A percentile compares a stretch with the other conserved stretches of the same genome.
phyloP scores from a whole-genome alignment of 2,797 vertebrate species.

The Pangasius sanitwongsei region DNA sequence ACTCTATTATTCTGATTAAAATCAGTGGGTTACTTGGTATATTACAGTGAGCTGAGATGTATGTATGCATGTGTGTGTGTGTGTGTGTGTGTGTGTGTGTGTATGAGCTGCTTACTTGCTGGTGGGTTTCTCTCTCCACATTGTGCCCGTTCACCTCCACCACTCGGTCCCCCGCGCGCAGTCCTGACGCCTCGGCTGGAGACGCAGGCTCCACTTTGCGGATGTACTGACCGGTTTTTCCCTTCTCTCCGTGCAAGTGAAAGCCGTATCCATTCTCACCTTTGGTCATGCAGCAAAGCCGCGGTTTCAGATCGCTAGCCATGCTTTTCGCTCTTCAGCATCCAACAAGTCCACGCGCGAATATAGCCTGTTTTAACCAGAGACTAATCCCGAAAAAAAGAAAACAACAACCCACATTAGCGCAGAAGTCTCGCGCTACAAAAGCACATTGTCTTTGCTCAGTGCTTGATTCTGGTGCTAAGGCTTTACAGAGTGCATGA shows the following conservation, averaged over 20 bases:
- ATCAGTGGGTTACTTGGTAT: background rate
- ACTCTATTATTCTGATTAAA: background rate
- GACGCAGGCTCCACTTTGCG: constrained; percentile 91
- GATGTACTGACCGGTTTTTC: constrained; percentile 93
- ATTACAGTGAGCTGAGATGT: background rate
- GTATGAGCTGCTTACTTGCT: constrained; percentile 77
- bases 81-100: background rate
- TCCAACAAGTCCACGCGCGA: constrained; percentile 24
- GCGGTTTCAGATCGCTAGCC: constrained; percentile 84
- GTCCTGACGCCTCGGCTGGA: constrained; percentile 86
- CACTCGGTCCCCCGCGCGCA: constrained; percentile 88
- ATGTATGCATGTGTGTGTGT: background rate
- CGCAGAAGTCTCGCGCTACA: background rate
- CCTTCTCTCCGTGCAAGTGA: constrained; percentile 96
- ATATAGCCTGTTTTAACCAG: background rate
- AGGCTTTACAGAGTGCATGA: background rate
- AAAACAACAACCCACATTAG: background rate
- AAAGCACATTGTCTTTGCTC: background rate
- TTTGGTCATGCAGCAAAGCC: constrained; percentile 87
- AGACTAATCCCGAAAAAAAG: background rate
- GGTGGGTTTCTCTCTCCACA: constrained; percentile 94
- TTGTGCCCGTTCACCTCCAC: constrained; percentile 91
- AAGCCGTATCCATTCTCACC: constrained; percentile 90
- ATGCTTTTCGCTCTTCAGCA: constrained; percentile 63
- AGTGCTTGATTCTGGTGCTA: background rate